Base-by-base conservation (phyloP, 2,888 invertebrate species). In the Gisinianus flammeolus region DNA sequence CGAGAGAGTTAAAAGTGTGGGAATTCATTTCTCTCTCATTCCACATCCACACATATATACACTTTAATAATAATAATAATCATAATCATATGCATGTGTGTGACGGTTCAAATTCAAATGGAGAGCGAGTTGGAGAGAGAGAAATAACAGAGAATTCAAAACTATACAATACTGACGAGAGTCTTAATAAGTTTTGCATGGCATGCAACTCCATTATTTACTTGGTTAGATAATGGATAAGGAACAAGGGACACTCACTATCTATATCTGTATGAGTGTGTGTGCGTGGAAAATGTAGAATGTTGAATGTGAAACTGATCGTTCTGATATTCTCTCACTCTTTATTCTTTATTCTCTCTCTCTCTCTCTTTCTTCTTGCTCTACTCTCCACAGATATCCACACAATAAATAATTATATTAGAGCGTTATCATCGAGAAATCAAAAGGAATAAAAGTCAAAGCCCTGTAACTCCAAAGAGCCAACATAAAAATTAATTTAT, bases 401-500 rank as follows among this genome's bases (percentile, higher is more conserved):
- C 16, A 62, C 62, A 62, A 62, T 62, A 62, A 62, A 62, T 62
- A 62, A 62, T 62, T 62, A 62, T 62, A 62, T 62, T 62, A 62
- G 62, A 62, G 62, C 26, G 68, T 35, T 70, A 70, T 70, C 70
- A 54, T n/a, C 1, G n/a, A 35, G 54, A 44, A 30, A 52, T 52
- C 44, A 70, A 44, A 70, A 52, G 24, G 30, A 28, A 54, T 70
- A 54, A 70, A 70, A 70, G 70, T 70, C 70, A 52, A 70, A 70
- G 26, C 26, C 3, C 44, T 28, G 12, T 26, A 70, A 24, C 22
- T 30, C 56, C 6, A 69, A 22, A 72, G n/a, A 58, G 72, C 22
- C 26, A 62, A 54, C 72, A 72, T 72, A 72, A 72, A 72, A 72
- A 72, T 72, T 72, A 72, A 72, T 72, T 72, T 72, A 72, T 72